phyloP scores from a whole-genome alignment of 2,888 invertebrate genomes.

The Papilio gigon region DNA sequence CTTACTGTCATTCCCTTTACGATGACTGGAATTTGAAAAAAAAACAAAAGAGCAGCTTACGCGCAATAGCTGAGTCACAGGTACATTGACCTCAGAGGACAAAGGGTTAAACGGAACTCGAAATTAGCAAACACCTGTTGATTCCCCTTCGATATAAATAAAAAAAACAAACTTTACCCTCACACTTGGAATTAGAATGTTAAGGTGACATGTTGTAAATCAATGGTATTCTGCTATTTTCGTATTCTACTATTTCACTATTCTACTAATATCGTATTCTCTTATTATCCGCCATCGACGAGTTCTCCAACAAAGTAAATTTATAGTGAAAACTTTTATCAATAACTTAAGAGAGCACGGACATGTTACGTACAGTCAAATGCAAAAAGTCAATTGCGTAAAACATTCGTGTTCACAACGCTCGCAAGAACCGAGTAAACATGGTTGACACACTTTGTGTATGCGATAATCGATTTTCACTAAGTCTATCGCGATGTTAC shows the following conservation, averaged over 20 bases:
- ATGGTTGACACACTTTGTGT: constrained; percentile 19
- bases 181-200: no score
- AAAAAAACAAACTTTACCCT: neutral
- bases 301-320: no score
- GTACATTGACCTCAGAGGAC: constrained; percentile 22
- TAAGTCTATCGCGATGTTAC: constrained; percentile 9
- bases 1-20: neutral
- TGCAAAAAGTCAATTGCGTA: constrained; percentile 24
- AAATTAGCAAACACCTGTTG: neutral
- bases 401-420: constrained; percentile 9
- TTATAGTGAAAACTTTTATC: neutral
- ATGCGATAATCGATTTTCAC: neutral
- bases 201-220: no score
- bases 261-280: no score
- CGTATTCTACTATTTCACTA: no score
- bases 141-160: neutral
- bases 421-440: constrained; percentile 10
- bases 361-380: constrained; percentile 23
- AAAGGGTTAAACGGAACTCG: constrained; percentile 11
- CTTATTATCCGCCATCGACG: no score
- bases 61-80: constrained; percentile 12
- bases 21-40: constrained; percentile 4
- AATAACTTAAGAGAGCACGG: constrained; percentile 7
- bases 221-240: no score
- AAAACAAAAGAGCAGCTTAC: constrained; percentile 10